phyloP scores from a whole-genome alignment of 2,113 vertebrate genomes.

The Cichladusa arquata region DNA sequence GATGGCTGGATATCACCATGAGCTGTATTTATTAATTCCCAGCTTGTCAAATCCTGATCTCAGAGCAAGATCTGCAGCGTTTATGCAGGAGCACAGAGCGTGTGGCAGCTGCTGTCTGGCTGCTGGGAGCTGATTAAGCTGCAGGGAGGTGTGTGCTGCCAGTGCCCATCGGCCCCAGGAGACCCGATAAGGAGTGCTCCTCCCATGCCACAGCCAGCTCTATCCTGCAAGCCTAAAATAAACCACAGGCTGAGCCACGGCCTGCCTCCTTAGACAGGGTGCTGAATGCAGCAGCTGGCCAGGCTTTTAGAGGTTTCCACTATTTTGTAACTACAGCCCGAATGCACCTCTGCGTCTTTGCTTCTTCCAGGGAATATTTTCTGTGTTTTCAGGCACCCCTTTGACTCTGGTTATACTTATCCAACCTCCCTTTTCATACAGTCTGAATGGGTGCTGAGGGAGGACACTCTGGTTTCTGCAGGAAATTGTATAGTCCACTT shows the following conservation, averaged over 20 bases:
- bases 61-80: neutral
- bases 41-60: neutral
- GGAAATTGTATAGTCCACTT: accelerated
- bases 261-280: neutral
- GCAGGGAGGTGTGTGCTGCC: neutral
- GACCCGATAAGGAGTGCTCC: accelerated
- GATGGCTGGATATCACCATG: neutral
- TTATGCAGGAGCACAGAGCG: neutral
- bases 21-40: neutral
- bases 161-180: neutral
- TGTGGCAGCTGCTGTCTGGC: neutral
- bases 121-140: neutral
- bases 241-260: neutral
- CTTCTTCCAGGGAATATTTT: neutral
- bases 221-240: neutral
- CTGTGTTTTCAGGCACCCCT: neutral
- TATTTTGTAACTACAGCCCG: neutral
- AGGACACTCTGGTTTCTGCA: neutral
- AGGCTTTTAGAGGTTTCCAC: neutral
- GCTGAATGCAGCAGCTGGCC: neutral
- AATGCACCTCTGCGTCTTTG: neutral
- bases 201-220: neutral
- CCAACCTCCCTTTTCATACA: neutral
- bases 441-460: neutral
- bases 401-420: neutral